Evolutionary conservation across 2,113 vertebrate species (phyloP).

Genomic region (Leucopsar rothschildi): DNA sequence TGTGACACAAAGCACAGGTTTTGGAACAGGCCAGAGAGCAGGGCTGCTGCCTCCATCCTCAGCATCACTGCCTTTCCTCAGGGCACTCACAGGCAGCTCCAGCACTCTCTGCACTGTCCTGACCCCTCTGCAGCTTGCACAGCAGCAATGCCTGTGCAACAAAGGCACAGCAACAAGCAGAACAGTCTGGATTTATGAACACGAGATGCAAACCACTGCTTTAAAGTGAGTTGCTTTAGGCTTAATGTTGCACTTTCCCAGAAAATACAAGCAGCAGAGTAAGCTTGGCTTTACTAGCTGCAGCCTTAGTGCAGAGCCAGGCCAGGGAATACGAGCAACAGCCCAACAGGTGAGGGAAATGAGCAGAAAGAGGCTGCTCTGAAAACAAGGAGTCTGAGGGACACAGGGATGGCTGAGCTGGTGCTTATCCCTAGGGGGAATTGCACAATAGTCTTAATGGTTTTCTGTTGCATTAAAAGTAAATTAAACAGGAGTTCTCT

Average conservation of each 20-base stretch:
- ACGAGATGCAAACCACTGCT: not conserved
- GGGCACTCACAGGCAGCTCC: not conserved
- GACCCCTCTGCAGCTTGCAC: not conserved
- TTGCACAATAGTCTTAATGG: accelerated
- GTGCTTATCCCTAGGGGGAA: accelerated
- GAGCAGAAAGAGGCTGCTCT: too few relatives aligned
- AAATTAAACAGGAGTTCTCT: not conserved
- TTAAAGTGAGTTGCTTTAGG: not conserved
- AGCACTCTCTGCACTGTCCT: not conserved
- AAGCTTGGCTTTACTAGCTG: not conserved
- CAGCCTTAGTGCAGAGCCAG: not conserved
- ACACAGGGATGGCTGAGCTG: accelerated
- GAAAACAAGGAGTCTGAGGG: not conserved
- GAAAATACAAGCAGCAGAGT: not conserved
- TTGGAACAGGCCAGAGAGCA: accelerated
- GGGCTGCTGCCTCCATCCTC: not conserved
- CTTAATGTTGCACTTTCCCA: not conserved
- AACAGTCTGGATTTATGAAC: not conserved
- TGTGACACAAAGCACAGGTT: not conserved
- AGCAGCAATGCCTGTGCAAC: not conserved
- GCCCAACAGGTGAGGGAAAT: not conserved
- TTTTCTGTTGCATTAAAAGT: not conserved
- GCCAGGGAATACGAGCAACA: accelerated
- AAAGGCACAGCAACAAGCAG: not conserved
- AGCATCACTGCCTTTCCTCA: accelerated